Percentiles rank a stretch among this genome's conserved stretches.
These are phyloP conservation scores for Drosophila santomea DNA, from an alignment of 1,140 invertebrate species.

Conservation along the genomic window DNA sequence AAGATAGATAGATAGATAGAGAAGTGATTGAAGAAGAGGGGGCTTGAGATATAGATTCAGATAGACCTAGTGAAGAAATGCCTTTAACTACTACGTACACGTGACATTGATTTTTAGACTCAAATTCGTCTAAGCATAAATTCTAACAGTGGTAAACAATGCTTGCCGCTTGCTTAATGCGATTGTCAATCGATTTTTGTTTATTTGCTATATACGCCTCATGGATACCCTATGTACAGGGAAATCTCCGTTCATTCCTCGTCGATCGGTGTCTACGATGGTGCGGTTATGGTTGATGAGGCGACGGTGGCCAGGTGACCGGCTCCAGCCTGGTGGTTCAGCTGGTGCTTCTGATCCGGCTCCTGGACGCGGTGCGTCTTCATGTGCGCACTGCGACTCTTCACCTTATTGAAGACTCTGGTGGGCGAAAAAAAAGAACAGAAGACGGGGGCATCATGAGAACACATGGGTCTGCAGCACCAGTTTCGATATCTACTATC, in stretches of 20 bases:
- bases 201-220: slow-evolving; percentile 17
- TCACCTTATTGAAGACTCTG: slow-evolving; percentile 98
- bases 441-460: slow-evolving; percentile 32
- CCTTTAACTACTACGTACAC: slow-evolving; percentile 66
- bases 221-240: slow-evolving; percentile 5
- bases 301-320: slow-evolving; percentile 13
- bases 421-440: slow-evolving; percentile 52
- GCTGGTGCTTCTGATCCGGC: slow-evolving; percentile 85
- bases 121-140: slow-evolving; percentile 56
- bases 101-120: slow-evolving; percentile 61
- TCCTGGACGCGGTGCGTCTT: slow-evolving; percentile 96
- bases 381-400: slow-evolving; percentile 99
- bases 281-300: slow-evolving; percentile 36
- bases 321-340: slow-evolving; percentile 21
- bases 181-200: slow-evolving; percentile 73
- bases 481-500: neutral
- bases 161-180: slow-evolving; percentile 74
- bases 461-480: slow-evolving; percentile 20
- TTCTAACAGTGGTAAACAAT: slow-evolving; percentile 73
- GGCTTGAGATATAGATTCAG: slow-evolving; percentile 19
- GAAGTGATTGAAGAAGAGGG: slow-evolving; percentile 29
- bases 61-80: slow-evolving; percentile 53
- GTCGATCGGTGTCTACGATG: slow-evolving; percentile 24
- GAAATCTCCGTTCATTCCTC: neutral
- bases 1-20: slow-evolving; percentile 6